Evolutionary conservation across 2,113 vertebrate species (phyloP).

Genomic region (Chaetorhynchus papuensis): DNA sequence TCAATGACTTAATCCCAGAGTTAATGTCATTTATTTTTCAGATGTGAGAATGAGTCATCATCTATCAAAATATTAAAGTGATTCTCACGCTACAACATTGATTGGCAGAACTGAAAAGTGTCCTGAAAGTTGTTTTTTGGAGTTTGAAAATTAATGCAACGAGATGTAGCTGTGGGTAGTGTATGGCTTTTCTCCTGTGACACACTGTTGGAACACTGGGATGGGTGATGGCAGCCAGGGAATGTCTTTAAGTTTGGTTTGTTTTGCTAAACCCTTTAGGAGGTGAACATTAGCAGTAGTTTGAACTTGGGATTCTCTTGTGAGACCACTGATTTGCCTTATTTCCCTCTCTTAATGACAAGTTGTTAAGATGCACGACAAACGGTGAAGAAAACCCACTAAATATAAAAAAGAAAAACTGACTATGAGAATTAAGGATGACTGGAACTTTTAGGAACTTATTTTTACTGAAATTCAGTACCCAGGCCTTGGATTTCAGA

Average conservation of each 20-base stretch:
- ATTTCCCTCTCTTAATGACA: background rate
- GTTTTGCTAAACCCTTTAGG: background rate
- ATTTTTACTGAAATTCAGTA: background rate
- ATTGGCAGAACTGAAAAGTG: background rate
- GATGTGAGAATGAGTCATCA: background rate
- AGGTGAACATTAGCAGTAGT: background rate
- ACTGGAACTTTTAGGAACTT: background rate
- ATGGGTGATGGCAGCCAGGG: background rate
- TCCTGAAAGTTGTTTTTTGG: background rate
- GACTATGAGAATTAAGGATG: background rate
- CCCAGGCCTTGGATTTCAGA: background rate
- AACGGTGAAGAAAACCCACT: background rate
- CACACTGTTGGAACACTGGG: background rate
- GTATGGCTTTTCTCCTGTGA: background rate
- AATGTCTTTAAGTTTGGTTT: background rate
- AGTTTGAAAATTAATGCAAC: background rate
- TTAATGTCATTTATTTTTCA: slow-evolving; percentile 24
- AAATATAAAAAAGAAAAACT: background rate
- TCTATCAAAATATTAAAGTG: slow-evolving; percentile 8
- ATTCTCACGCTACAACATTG: background rate
- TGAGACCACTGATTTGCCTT: background rate
- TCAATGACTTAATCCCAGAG: slow-evolving; percentile 22
- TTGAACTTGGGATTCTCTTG: background rate
- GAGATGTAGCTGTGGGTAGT: background rate
- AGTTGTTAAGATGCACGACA: background rate